Conservation (phyloP, 2,113 vertebrate genomes). For the Chloropsis hardwickii region DNA sequence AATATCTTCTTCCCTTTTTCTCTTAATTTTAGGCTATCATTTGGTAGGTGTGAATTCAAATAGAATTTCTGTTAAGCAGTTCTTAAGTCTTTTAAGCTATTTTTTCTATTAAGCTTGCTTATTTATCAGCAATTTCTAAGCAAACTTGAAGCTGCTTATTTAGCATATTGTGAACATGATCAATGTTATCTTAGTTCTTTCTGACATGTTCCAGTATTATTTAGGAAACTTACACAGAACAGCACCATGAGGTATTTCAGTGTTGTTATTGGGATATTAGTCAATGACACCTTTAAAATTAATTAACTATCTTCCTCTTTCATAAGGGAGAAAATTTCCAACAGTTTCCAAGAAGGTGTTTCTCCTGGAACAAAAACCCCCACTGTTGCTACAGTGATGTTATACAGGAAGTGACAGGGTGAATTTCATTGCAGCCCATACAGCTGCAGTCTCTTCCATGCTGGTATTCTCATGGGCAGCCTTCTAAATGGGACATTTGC, state of each 20-base stretch:
- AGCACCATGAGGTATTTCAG: neutral
- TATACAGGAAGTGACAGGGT: accelerated
- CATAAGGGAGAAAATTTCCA: neutral
- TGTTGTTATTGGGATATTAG: neutral
- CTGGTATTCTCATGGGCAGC: neutral
- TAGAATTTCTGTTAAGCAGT: neutral
- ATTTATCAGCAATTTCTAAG: neutral
- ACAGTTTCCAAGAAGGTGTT: neutral
- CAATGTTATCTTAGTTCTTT: neutral
- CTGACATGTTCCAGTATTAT: neutral
- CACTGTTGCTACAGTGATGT: neutral
- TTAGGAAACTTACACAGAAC: neutral
- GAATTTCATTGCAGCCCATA: neutral
- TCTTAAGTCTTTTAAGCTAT: neutral
- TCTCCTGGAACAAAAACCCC: neutral
- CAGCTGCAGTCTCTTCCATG: neutral
- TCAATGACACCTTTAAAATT: neutral
- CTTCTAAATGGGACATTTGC: neutral
- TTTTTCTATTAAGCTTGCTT: neutral
- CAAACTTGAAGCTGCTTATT: neutral
- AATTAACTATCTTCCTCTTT: neutral
- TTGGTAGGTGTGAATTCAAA: neutral
- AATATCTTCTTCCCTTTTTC: neutral
- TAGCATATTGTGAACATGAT: neutral
- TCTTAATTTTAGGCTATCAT: neutral